Evolutionary conservation across 2,113 vertebrate genomes (phyloP).

Genomic region (Dipodomys stephensi): DNA sequence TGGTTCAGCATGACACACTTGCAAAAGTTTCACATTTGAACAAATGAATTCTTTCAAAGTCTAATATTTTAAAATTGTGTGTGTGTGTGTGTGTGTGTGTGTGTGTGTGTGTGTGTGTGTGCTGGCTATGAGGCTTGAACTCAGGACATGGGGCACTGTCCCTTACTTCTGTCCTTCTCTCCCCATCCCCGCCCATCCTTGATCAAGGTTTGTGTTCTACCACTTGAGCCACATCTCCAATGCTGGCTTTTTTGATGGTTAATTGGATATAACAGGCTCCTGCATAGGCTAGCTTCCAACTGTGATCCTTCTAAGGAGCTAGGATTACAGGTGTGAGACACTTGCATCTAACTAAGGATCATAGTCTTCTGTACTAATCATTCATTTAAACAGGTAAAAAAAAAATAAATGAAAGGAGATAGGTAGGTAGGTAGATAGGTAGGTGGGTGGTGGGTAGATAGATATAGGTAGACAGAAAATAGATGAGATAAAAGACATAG

Average conservation of each 20-base stretch:
- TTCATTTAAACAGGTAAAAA: background rate
- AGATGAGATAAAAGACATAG: background rate
- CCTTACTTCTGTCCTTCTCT: background rate
- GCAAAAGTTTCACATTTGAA: constrained; percentile 60
- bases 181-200: background rate
- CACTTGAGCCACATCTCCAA: no score
- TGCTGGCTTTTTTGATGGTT: no score
- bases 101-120: no score
- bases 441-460: background rate
- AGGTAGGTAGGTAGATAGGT: no score
- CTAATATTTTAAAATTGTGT: background rate
- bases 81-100: no score
- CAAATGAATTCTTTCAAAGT: constrained; percentile 47
- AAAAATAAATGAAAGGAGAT: background rate
- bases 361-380: background rate
- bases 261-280: no score
- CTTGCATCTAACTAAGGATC: background rate
- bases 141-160: background rate
- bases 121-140: no score
- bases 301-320: no score
- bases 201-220: no score
- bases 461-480: background rate
- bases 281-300: no score
- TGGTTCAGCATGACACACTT: constrained; percentile 25
- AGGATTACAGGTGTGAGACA: no score